Percentiles rank a stretch among this genome's conserved stretches.
These are phyloP conservation scores for Epizoanthus rinbou DNA, from an alignment of 92 coral and sea anemone genomes.

Conservation along the genomic window DNA sequence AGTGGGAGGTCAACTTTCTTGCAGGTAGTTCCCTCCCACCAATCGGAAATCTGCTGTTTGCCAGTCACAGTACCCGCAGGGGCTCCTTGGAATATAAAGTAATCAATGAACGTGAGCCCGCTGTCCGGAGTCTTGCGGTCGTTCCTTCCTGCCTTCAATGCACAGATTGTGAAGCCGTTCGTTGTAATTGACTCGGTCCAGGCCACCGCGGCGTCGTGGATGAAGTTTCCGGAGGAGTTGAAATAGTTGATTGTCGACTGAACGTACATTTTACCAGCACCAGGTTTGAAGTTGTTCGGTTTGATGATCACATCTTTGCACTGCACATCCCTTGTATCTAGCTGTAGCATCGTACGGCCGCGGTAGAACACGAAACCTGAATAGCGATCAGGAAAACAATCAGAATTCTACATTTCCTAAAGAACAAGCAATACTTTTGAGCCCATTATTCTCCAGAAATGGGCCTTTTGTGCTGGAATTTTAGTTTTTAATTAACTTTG, in stretches of 20 bases:
- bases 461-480: neutral
- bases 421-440: neutral
- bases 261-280: slow-evolving; percentile 50
- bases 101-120: slow-evolving; percentile 75
- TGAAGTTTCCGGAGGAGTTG: slow-evolving; percentile 52
- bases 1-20: slow-evolving; percentile 40
- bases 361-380: slow-evolving; percentile 72
- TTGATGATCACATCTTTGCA: slow-evolving; percentile 56
- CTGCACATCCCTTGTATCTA: slow-evolving; percentile 55
- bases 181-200: slow-evolving; percentile 68
- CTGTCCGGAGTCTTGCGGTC: slow-evolving; percentile 78
- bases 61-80: slow-evolving; percentile 70
- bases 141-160: slow-evolving; percentile 71
- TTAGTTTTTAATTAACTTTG: no score
- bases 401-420: neutral
- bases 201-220: slow-evolving; percentile 81
- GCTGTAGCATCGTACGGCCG: slow-evolving; percentile 68
- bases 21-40: slow-evolving; percentile 90
- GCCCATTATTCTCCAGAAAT: neutral
- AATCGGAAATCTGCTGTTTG: slow-evolving; percentile 41
- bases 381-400: neutral
- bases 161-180: slow-evolving; percentile 64
- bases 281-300: slow-evolving; percentile 23
- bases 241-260: slow-evolving; percentile 68
- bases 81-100: slow-evolving; percentile 76